phyloP scores from a whole-genome alignment of 2,113 vertebrate species.

The Orthonyx spaldingii region DNA sequence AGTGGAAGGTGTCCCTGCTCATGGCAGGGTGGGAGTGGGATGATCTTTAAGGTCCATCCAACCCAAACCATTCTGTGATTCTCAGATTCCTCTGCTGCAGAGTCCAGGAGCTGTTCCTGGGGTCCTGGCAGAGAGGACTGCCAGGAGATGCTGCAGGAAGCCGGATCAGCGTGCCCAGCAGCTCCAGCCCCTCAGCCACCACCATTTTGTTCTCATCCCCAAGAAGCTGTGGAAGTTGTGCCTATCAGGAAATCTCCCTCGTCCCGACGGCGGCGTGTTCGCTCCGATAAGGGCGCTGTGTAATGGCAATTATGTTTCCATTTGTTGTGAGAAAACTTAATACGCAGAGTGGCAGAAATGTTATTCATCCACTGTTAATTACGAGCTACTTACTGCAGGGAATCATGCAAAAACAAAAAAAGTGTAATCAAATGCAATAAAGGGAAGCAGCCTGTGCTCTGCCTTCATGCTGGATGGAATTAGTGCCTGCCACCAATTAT shows the following conservation, averaged over 20 bases:
- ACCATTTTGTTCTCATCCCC: neutral
- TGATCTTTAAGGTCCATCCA: neutral
- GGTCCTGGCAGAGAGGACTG: neutral
- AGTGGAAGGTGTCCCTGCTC: neutral
- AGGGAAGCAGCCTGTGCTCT: neutral
- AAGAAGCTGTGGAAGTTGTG: neutral
- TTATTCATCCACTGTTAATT: constrained; percentile 26
- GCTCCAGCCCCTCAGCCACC: neutral
- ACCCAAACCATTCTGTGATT: neutral
- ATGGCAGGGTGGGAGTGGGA: neutral
- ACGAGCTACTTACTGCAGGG: neutral
- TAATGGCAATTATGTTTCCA: constrained; percentile 39
- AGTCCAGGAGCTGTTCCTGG: neutral
- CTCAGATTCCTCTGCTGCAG: neutral
- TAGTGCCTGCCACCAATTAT: neutral
- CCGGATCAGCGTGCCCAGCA: rapidly evolving
- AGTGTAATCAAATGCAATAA: neutral
- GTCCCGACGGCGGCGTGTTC: neutral
- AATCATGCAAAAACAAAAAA: neutral
- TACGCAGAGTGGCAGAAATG: constrained; percentile 18
- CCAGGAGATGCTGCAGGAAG: neutral
- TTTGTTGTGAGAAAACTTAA: constrained; percentile 46
- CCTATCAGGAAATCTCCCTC: neutral
- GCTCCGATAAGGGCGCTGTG: neutral
- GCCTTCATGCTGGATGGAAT: neutral